Conservation (phyloP, 2,888 invertebrate species). For the Oscheius sp. region DNA sequence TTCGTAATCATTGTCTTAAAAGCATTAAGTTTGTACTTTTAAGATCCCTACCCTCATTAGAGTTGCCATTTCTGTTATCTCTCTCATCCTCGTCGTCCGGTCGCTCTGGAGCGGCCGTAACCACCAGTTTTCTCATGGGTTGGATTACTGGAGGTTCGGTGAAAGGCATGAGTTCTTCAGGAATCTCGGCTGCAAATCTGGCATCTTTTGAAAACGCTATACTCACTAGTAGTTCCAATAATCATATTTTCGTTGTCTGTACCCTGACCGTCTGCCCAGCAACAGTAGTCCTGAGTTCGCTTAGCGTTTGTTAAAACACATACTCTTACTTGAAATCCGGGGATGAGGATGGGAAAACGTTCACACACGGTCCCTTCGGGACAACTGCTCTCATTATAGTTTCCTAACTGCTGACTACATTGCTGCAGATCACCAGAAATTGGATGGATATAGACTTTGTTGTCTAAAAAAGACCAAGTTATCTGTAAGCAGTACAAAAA, state of each 20-base stretch:
- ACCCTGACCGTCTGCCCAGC: constrained; percentile 52
- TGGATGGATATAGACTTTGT: constrained; percentile 60
- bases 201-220: neutral
- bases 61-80: constrained; percentile 4
- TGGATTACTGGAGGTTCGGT: constrained; percentile 15
- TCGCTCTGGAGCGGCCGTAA: constrained; percentile 29
- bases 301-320: neutral
- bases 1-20: constrained; percentile 7
- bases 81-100: constrained; percentile 39
- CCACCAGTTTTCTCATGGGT: constrained; percentile 28
- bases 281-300: constrained; percentile 56
- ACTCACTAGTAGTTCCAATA: constrained; percentile 43
- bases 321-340: constrained; percentile 58
- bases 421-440: constrained; percentile 63
- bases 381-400: constrained; percentile 63
- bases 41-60: too few species aligned
- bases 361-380: constrained; percentile 66
- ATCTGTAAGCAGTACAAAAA: neutral
- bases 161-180: constrained; percentile 35
- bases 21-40: neutral
- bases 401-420: constrained; percentile 61
- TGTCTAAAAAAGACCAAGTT: constrained; percentile 39
- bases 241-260: constrained; percentile 43
- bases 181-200: constrained; percentile 26
- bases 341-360: constrained; percentile 61